Base-by-base conservation (phyloP, 2,888 invertebrate species). In the Pollenia angustigena region DNA sequence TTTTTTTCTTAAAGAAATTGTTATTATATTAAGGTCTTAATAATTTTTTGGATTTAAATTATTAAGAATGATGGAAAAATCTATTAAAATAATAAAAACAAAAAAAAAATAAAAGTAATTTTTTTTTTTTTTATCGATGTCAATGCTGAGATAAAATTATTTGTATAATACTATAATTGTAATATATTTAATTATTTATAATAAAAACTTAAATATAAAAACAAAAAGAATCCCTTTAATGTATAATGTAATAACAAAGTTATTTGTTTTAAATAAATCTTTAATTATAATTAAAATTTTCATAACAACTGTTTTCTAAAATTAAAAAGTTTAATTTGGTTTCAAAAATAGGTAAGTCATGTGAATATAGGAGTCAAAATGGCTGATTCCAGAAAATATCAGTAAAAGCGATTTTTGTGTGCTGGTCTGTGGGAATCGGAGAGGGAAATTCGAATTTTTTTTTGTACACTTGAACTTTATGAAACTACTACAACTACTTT, bases 261-360 rank as follows among this genome's bases (percentile, higher is more conserved):
- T 92, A 92, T 92, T 92, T 92, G 92, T 92, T 92, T 92, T 90
- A 92, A 92, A 92, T 92, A 92, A 92, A 92, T 92, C 92, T 92
- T 92, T 90, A 90, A 91, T 91, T 91, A 91, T 90, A 91, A 90
- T 91, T 91, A 89, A 91, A 91, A 71, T 76, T 76, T 76, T 62
- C 18, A 60, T 54, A 69, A 89, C 89, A 88, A 86, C 4, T 48
- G 18, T 18, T 56, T 64, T 46, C 8, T 7, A 48, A 52, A 44
- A 42, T 16, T 23, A 58, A 52, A n/a, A 52, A 32, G 32, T 6
- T 32, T n/a, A 4, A 11, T 18, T 52, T 62, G 16, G 42, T 52
- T 14, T 72, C 44, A 10, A 64, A 50, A 23, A 46, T 23, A 10
- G 52, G 64, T 76, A 64, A 76, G 75, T 64, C 8, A 16, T 4